phyloP scores from a whole-genome alignment of 92 coral and sea anemone species.

The Porites cylindrica region DNA sequence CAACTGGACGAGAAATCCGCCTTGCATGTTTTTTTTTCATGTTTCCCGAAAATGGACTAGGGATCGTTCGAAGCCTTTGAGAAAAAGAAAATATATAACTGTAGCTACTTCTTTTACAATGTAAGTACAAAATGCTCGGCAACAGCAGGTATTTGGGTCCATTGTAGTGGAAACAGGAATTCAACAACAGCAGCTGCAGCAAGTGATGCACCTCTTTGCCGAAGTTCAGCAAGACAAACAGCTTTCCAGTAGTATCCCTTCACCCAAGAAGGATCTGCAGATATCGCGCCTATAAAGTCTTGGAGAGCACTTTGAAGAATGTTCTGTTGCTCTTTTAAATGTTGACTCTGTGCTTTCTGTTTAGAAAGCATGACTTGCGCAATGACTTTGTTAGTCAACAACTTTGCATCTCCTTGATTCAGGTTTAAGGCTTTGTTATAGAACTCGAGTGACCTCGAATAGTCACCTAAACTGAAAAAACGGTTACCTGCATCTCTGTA shows the following conservation, averaged over 20 bases:
- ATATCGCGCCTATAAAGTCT: not conserved
- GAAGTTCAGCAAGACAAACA: constrained; percentile 26
- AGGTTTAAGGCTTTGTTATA: not conserved
- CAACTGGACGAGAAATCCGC: too few relatives aligned
- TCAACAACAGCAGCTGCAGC: constrained; percentile 33
- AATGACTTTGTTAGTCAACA: not conserved
- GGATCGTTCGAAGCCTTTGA: too few relatives aligned
- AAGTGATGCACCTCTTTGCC: constrained; percentile 9
- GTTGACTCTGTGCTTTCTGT: not conserved
- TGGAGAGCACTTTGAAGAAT: not conserved
- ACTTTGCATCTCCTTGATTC: not conserved
- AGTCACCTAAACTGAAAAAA: not conserved
- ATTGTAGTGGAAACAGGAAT: constrained; percentile 1
- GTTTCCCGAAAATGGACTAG: too few relatives aligned
- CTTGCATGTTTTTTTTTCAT: too few relatives aligned
- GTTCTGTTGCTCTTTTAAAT: not conserved
- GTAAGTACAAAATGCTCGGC: constrained; percentile 4
- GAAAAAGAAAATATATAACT: too few relatives aligned
- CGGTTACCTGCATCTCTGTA: not conserved
- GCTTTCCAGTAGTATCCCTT: constrained; percentile 36
- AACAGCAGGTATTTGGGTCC: not conserved
- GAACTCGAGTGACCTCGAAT: not conserved
- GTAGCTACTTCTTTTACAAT: not conserved
- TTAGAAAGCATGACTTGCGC: not conserved
- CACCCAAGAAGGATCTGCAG: constrained; percentile 27